These are phyloP conservation scores for Bombylius discolor DNA, from an alignment of 2,888 invertebrate genomes.

Conservation along the genomic window DNA sequence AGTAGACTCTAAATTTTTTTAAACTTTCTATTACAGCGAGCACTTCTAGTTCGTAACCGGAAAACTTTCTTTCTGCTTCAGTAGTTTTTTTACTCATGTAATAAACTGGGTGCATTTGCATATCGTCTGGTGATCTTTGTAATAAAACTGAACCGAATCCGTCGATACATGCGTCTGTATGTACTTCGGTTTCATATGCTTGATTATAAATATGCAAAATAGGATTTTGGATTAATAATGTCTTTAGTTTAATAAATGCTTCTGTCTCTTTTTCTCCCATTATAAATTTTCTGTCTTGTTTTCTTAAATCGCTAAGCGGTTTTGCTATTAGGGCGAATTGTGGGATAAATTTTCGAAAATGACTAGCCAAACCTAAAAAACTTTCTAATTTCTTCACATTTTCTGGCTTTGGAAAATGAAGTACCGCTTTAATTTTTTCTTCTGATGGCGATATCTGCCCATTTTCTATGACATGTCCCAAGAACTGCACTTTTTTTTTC, in stretches of 20 bases:
- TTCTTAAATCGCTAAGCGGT: conserved; percentile 16
- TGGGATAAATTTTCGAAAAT: conserved; percentile 17
- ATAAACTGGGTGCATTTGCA: conserved; percentile 21
- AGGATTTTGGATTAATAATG: conserved; percentile 6
- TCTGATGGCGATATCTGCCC: conserved; percentile 15
- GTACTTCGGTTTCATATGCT: conserved; percentile 16
- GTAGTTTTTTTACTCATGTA: conserved; percentile 25
- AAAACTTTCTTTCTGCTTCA: conserved; percentile 20
- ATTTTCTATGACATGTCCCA: conserved; percentile 19
- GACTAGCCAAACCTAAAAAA: conserved; percentile 19
- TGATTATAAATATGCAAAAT: conserved; percentile 20
- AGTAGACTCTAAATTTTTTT: conserved; percentile 22
- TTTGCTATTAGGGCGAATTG: conserved; percentile 15
- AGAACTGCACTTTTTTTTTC: conserved; percentile 14
- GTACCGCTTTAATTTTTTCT: conserved; percentile 15
- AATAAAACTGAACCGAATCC: not conserved
- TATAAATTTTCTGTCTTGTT: conserved; percentile 7
- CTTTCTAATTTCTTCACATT: conserved; percentile 17
- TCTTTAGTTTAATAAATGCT: conserved; percentile 3
- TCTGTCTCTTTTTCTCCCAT: not conserved
- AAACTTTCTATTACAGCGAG: conserved; percentile 23
- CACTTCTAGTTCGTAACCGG: conserved; percentile 26
- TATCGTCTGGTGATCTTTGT: conserved; percentile 16
- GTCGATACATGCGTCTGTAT: conserved; percentile 1
- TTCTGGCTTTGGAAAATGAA: conserved; percentile 16